These are phyloP conservation scores for Sinelater perroti DNA, from an alignment of 2,888 invertebrate species.

Conservation along the genomic window DNA sequence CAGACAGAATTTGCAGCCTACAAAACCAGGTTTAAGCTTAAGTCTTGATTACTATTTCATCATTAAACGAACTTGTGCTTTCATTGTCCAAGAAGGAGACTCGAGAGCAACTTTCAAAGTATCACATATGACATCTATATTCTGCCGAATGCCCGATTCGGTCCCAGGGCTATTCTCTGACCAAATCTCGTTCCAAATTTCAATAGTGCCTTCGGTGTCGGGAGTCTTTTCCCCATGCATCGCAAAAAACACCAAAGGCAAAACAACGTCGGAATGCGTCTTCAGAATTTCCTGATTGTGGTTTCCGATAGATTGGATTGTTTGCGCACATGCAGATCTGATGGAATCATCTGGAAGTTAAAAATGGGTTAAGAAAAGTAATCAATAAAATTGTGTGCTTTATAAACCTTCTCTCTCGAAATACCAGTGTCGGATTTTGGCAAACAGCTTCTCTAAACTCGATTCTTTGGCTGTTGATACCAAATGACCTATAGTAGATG, in stretches of 20 bases:
- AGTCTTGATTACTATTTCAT: not conserved
- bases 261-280: constrained; percentile 75
- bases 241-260: constrained; percentile 88
- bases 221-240: constrained; percentile 84
- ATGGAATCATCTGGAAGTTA: constrained; percentile 72
- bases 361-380: not conserved
- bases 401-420: constrained; percentile 70
- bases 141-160: constrained; percentile 81
- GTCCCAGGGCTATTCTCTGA: constrained; percentile 87
- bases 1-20: constrained; percentile 83
- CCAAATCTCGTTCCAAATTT: constrained; percentile 90
- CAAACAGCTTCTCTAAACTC: constrained; percentile 72
- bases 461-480: constrained; percentile 82
- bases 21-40: not conserved
- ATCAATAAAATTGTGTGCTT: not conserved
- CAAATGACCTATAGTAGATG: constrained; percentile 84
- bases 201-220: constrained; percentile 71
- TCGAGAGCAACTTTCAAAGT: constrained; percentile 76
- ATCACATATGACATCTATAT: constrained; percentile 75
- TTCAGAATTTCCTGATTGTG: constrained; percentile 85
- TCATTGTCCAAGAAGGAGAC: constrained; percentile 88
- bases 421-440: constrained; percentile 71
- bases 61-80: constrained; percentile 77
- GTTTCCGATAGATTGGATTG: constrained; percentile 82
- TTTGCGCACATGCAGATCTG: constrained; percentile 76